Base-by-base conservation (phyloP, 2,113 vertebrate genomes). In the Melospiza georgiana region DNA sequence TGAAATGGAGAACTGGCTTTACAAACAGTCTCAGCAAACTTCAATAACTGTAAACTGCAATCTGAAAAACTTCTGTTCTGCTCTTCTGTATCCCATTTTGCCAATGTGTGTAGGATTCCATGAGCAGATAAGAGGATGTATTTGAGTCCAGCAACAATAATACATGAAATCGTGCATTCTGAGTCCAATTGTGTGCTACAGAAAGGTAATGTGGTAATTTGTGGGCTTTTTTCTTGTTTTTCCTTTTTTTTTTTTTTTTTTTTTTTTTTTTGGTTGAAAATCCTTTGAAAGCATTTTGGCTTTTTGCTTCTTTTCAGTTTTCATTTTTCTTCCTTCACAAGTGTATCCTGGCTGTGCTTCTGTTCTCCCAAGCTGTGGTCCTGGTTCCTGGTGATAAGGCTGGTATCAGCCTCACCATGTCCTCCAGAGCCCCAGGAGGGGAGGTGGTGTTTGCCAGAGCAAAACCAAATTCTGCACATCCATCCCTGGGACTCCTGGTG, bases 331-430 rank as follows among this genome's bases (percentile, higher is more conserved):
- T 84, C 55, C 16, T 72, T 65, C 19, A 11, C 35, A 39, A 82
- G 44, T 49, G 5, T 20, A 51, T 69, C 66, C 58, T 80, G 27
- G 8, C 55, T 94, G 62, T 68, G 10, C 46, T 81, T 78, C 75
- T 78, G 41, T 75, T 88, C 39, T 92, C 75, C 41, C 49, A 46
- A 75, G 44, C 37, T 48, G 9, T 79, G 89, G 54, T 82, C 59
- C 69, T 90, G 79, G 58, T 37, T 94, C 63, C 35, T 86, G 84
- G 54, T 87, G 94, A 88, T 95, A 97, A 96, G 68, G 51, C 51
- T 87, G 48, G 44, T 63, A 59, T 86, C 52, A 91, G 73, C 75
- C 39, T 44, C 71, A 44, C 49, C 25, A 30, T n/a, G 67, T 66
- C 73, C 85, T 65, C 66, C 77, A 10, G 57, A 80, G 35, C 59